Evolutionary conservation across 2,797 vertebrate genomes (phyloP).

Genomic region (Phyllotis vaccarum): DNA sequence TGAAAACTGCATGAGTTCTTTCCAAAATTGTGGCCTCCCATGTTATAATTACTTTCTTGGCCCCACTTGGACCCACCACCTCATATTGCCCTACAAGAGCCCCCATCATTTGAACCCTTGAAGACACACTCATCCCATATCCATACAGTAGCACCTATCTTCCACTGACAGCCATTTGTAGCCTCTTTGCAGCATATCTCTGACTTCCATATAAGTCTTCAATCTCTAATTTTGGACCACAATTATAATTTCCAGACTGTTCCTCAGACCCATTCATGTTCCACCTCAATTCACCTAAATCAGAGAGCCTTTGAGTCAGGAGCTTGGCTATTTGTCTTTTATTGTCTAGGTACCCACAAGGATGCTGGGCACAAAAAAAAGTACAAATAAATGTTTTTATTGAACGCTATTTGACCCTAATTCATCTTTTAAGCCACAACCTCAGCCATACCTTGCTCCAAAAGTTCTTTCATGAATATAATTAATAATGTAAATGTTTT

Average conservation of each 20-base stretch:
- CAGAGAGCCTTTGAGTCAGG: neutral
- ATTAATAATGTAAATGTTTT: constrained; percentile 20
- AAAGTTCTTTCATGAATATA: constrained; percentile 39
- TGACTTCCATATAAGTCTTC: neutral
- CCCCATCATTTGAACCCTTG: neutral
- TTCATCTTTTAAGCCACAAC: neutral
- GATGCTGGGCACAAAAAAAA: neutral
- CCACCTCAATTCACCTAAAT: neutral
- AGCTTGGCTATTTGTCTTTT: constrained; percentile 2
- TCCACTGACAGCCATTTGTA: neutral
- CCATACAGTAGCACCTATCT: neutral
- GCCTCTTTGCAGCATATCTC: neutral
- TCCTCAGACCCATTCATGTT: neutral
- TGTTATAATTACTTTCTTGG: neutral
- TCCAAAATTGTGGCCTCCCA: neutral
- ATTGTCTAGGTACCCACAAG: constrained; percentile 3
- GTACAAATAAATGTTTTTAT: neutral
- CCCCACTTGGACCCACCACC: neutral
- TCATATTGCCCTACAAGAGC: neutral
- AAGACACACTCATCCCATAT: neutral
- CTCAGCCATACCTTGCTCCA: neutral
- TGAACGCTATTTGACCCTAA: neutral
- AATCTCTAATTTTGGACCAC: neutral
- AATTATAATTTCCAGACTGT: neutral
- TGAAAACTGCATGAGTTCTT: neutral